Evolutionary conservation across 2,888 invertebrate species (phyloP).

Genomic region (Platynereis dumerilii): DNA sequence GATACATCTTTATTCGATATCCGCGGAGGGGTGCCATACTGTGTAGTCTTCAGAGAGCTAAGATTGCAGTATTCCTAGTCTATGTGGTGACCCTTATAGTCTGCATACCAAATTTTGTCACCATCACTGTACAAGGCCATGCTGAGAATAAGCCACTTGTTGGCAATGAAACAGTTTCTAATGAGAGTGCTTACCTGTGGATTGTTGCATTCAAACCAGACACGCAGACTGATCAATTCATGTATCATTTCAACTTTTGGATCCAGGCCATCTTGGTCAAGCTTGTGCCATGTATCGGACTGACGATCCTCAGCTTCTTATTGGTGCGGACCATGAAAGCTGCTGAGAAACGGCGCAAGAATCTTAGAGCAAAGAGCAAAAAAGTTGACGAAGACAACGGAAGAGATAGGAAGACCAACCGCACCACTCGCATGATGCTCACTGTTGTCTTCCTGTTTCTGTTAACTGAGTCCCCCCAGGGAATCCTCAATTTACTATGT

Average conservation of each 20-base stretch:
- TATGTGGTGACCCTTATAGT: too few species aligned
- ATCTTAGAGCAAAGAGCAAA: conserved; percentile 41
- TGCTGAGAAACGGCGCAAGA: conserved; percentile 51
- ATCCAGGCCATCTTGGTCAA: conserved; percentile 91
- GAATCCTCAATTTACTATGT: conserved; percentile 74
- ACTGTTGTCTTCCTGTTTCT: conserved; percentile 87
- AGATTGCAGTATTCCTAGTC: too few species aligned
- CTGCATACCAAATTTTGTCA: conserved; percentile 63
- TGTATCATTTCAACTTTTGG: conserved; percentile 71
- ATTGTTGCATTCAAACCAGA: too few species aligned
- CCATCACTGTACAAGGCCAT: too few species aligned
- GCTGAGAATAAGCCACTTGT: conserved; percentile 19
- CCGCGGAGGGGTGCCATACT: conserved; percentile 82
- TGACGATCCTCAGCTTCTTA: conserved; percentile 73
- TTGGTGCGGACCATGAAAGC: conserved; percentile 63
- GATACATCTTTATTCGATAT: conserved; percentile 70
- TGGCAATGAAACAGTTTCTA: too few species aligned
- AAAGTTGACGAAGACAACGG: conserved; percentile 26
- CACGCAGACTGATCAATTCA: conserved; percentile 43
- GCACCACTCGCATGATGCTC: conserved; percentile 88
- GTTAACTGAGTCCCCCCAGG: conserved; percentile 89
- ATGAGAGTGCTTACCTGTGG: too few species aligned
- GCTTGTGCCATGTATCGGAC: conserved; percentile 84
- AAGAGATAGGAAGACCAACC: conserved; percentile 66
- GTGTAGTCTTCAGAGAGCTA: too few species aligned